Base-by-base conservation (phyloP, 2,888 invertebrate genomes). In the Epinotia demarniana region DNA sequence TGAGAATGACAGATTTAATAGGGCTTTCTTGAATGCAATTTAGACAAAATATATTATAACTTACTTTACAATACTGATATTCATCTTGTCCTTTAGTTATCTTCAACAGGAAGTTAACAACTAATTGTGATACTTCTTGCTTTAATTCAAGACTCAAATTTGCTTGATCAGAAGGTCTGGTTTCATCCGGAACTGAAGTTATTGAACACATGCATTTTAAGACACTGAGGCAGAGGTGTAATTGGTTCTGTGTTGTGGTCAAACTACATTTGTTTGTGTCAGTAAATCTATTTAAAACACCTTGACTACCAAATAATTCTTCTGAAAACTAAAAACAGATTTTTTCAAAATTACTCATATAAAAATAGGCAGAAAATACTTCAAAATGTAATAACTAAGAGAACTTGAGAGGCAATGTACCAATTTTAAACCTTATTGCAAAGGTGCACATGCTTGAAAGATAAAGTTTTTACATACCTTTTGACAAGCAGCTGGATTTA, bases 31-130 rank as follows among this genome's bases (percentile, higher is more conserved):
- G 39, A 39, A 39, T 39, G 39, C 39, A 33, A 33, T 33, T 33
- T 39, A 49, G n/a, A 19, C 18, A 67, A 39, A 74, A 57, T 12
- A 0, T 67, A 55, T 63, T 39, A 12, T 43, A 67, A 81, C 86
- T 83, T 85, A 95, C 95, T 89, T 95, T 95, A 82, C 90, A 93
- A 83, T 93, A 92, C 60, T 93, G 82, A 80, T 93, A 88, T 78
- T 94, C 92, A 87, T 94, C 93, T 78, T 90, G 87, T 64, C 82
- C 81, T 75, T 87, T 89, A 27, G 84, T 85, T 11, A 90, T 89
- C 76, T 84, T 90, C 83, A 90, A 84, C 60, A 95, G 80, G 80
- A 92, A 89, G 67, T 84, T 86, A 33, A 94, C 79, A 80, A 94
- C 88, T 72, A 91, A 80, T 81, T 89, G 81, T 46, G 91, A 89